Conservation (phyloP, 2,888 invertebrate genomes). For the Caenorhabditis imperialis region DNA sequence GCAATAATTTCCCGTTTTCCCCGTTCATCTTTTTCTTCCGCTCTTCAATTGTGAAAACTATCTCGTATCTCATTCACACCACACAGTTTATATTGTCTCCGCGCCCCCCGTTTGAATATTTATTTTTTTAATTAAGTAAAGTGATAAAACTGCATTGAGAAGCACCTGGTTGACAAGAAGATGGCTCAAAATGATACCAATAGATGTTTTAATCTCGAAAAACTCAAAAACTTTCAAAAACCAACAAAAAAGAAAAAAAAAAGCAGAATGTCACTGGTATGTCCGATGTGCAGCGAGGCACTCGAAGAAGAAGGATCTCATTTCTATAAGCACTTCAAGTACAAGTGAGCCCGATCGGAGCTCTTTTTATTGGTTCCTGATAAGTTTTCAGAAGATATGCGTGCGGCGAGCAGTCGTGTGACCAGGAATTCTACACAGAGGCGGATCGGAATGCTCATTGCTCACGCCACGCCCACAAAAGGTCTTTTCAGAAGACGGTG, state of each 20-base stretch:
- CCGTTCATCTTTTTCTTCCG: no score
- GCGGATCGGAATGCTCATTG: conserved; percentile 31
- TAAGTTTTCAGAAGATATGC: conserved; percentile 11
- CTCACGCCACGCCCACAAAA: conserved; percentile 13
- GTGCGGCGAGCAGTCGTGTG: conserved; percentile 23
- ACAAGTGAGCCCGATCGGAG: conserved; percentile 21
- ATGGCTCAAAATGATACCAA: no score
- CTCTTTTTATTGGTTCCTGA: background rate
- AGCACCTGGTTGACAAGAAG: no score
- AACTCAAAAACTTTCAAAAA: no score
- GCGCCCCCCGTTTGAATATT: background rate
- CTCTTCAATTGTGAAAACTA: conserved; percentile 27
- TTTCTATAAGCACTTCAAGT: conserved; percentile 42
- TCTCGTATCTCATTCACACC: conserved; percentile 32
- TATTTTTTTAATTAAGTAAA: conserved; percentile 18
- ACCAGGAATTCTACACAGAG: conserved; percentile 26
- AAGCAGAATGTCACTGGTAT: conserved; percentile 13
- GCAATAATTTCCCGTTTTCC: no score
- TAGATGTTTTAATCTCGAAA: no score
- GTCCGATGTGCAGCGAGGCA: conserved; percentile 26
- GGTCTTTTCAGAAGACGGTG: conserved; percentile 39
- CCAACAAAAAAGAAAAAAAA: no score
- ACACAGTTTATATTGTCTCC: conserved; percentile 14
- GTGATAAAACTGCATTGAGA: conserved; percentile 13
- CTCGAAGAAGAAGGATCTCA: conserved; percentile 12